phyloP scores from a whole-genome alignment of 2,797 vertebrate genomes.

The Lithobates sylvaticus region DNA sequence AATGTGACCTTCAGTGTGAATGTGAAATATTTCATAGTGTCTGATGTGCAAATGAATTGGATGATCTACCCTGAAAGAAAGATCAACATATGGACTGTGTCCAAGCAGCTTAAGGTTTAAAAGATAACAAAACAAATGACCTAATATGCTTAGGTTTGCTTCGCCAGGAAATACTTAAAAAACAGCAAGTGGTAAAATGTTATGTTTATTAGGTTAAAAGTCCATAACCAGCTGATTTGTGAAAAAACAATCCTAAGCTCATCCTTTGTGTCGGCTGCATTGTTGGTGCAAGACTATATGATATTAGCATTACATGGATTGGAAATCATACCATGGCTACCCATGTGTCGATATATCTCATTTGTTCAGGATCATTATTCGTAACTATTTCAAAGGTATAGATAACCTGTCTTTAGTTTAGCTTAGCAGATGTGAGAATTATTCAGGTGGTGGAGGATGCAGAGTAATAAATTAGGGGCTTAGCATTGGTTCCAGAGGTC shows the following conservation, averaged over 20 bases:
- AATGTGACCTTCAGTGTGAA: constrained; percentile 48
- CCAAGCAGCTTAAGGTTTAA: constrained; percentile 44
- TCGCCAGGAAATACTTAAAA: constrained; percentile 44
- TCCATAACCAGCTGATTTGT: background rate
- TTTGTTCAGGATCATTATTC: too few species aligned
- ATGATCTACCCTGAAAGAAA: constrained; percentile 47
- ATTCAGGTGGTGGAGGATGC: too few species aligned
- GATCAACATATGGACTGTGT: constrained; percentile 42
- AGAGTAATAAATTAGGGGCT: too few species aligned
- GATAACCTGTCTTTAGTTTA: too few species aligned
- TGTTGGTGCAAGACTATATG: background rate
- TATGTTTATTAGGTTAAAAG: constrained; percentile 21
- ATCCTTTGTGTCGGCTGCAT: background rate
- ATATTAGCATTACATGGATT: too few species aligned
- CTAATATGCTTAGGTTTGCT: constrained; percentile 40
- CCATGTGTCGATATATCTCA: too few species aligned
- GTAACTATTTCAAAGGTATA: too few species aligned
- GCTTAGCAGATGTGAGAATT: too few species aligned
- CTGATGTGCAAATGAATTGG: constrained; percentile 58
- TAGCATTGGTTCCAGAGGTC: too few species aligned
- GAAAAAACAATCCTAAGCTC: background rate
- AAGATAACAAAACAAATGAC: constrained; percentile 58
- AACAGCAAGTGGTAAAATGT: constrained; percentile 36
- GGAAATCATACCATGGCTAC: too few species aligned
- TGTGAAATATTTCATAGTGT: constrained; percentile 49